Evolutionary conservation across 2,888 invertebrate species (phyloP), one percentile per base, ranked within the genome.

Genomic region (Congeria kusceri): DNA sequence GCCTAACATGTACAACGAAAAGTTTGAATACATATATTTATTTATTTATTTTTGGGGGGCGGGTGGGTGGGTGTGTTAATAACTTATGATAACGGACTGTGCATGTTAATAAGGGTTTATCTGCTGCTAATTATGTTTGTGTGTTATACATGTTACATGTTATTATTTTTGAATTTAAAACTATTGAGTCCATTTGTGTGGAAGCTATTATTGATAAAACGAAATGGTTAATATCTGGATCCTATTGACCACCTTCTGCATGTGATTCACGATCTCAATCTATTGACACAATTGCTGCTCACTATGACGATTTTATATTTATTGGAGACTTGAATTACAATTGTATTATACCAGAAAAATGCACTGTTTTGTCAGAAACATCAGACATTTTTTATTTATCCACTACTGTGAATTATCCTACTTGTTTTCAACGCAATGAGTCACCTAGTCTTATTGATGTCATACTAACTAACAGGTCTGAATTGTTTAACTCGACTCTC

Each of bases 261-360:
- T 39, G 44, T 44, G 63, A 39, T 13, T 23, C 23, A n/a, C n/a
- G 46, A 63, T 20, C 44, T 23, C 20, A 23, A 57, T 32, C 25
- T 3, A 27, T 63, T 3, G 63, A 63, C 18, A 63, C 44, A 47
- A 63, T 47, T 44, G 5, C 44, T 44, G 25, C 53, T 20, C 28
- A 32, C 11, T 69, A 44, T 62, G 69, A 69, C 29, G 15, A 63
- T n/a, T 32, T n/a, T n/a, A n/a, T 63, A 9, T 46, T 27, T 44
- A 9, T 56, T 20, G 70, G 70, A 13, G 63, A 63, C 32, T 25
- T 70, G 20, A 70, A 62, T 39, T 63, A 63, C 25, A 39, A 63
- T 44, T 28, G 46, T 7, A 20, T 39, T 32, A 11, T 18, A 39
- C 9, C 4, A 32, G 9, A 4, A 32, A 70, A 70, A 63, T 53